Evolutionary conservation across 1,140 invertebrate species (phyloP), one percentile per base, ranked within the genome.

Genomic region (Ceratitis capitata): DNA sequence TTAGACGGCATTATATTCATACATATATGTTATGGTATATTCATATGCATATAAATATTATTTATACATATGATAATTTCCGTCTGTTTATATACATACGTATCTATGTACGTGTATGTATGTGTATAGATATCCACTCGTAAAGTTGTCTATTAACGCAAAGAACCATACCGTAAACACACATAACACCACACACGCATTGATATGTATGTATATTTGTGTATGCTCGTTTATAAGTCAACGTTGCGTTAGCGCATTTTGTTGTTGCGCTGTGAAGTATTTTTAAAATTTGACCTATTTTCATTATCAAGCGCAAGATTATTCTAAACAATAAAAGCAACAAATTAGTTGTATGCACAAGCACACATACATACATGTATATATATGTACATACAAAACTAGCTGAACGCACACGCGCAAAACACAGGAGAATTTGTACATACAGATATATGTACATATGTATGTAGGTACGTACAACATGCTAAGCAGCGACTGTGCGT

Each of bases 221-320:
- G 5, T 45, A 78, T 69, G 61, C 3, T 32, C 29, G 26, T 61
- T n/a, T n/a, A n/a, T n/a, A n/a, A n/a, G n/a, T n/a, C 32, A 12
- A 29, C 58, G 10, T 26, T 64, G 29, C 69, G 42, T 16, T 29
- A 61, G n/a, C 69, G 69, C 23, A n/a, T n/a, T 19, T 78, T 78
- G 69, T 78, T 78, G 69, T 78, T 78, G 69, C 69, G 39, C n/a
- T 10, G 39, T 14, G 32, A 78, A 78, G 69, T 83, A 83, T 83
- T 83, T 83, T 83, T 83, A 83, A 83, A 83, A 86, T 86, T 86
- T 86, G 85, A 86, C 85, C 85, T 74, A 86, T 86, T 86, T 86
- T 86, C 85, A 86, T 86, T 86, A 86, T 86, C 85, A 86, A 86
- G 83, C 85, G 69, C 83, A 86, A 86, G 85, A 86, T 86, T 86